These are phyloP conservation scores for Erebia palarica DNA, from an alignment of 2,888 invertebrate species.

Conservation along the genomic window DNA sequence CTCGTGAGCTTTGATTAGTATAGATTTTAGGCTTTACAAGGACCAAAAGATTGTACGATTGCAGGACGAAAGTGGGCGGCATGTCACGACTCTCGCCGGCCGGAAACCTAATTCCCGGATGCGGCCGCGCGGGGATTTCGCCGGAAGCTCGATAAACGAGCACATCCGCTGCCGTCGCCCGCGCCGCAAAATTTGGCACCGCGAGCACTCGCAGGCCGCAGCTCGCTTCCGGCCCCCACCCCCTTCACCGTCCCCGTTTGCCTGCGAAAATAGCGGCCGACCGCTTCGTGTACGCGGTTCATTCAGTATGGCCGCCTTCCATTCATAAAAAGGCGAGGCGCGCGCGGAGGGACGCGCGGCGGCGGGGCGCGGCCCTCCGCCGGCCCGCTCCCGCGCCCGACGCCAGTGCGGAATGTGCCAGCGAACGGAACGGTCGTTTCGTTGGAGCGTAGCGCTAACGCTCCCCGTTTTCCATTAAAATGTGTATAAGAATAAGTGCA, in stretches of 20 bases:
- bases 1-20: background rate
- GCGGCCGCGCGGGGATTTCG: constrained; percentile 80
- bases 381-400: constrained; percentile 77
- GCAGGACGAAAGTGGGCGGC: constrained; percentile 77
- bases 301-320: constrained; percentile 88
- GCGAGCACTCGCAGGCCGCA: constrained; percentile 78
- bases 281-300: constrained; percentile 84
- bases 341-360: constrained; percentile 75
- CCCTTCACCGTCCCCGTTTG: constrained; percentile 72
- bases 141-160: constrained; percentile 82
- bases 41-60: constrained; percentile 49
- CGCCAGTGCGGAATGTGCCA: constrained; percentile 82
- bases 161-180: constrained; percentile 81
- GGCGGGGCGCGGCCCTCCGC: constrained; percentile 78
- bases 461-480: constrained; percentile 83
- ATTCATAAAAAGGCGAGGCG: constrained; percentile 87
- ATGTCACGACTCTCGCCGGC: constrained; percentile 75
- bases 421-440: constrained; percentile 83
- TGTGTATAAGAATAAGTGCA: constrained; percentile 83
- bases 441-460: constrained; percentile 83
- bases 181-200: constrained; percentile 83
- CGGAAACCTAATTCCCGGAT: constrained; percentile 83
- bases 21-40: constrained; percentile 33
- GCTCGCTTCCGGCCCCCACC: constrained; percentile 79
- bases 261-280: constrained; percentile 82